Percentiles rank a stretch among this genome's conserved stretches.
These are phyloP conservation scores for Noctilio leporinus DNA, from an alignment of 2,113 vertebrate genomes.

Conservation along the genomic window DNA sequence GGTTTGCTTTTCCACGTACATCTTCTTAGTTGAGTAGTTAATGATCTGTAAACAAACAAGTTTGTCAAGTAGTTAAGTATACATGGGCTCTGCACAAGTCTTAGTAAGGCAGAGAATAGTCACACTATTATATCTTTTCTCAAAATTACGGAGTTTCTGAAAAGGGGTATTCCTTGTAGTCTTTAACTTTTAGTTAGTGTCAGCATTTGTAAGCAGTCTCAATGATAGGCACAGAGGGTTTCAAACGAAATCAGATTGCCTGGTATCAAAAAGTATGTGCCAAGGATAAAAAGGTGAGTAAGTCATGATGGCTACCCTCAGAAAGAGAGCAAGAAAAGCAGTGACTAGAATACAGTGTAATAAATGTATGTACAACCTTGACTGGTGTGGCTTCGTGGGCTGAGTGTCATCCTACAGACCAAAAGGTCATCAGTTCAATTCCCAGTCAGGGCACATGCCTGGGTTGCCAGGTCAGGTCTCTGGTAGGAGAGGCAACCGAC, in stretches of 20 bases:
- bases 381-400: too few species aligned
- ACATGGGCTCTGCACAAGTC: not conserved
- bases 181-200: not conserved
- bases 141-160: constrained; percentile 5
- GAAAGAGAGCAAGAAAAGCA: not conserved
- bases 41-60: constrained; percentile 40
- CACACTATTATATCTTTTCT: not conserved
- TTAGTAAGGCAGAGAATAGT: not conserved
- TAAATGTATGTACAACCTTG: not conserved
- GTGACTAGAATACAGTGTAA: not conserved
- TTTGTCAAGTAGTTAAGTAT: constrained; percentile 28
- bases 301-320: not conserved
- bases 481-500: too few species aligned
- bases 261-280: not conserved
- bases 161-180: not conserved
- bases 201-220: not conserved
- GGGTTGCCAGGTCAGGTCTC: too few species aligned
- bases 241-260: constrained; percentile 20
- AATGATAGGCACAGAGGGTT: not conserved
- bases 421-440: too few species aligned
- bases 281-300: not conserved
- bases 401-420: too few species aligned
- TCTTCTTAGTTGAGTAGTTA: not conserved
- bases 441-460: too few species aligned
- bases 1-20: constrained; percentile 6